Evolutionary conservation across 2,888 invertebrate genomes (phyloP).

Genomic region (Euproctis similis): DNA sequence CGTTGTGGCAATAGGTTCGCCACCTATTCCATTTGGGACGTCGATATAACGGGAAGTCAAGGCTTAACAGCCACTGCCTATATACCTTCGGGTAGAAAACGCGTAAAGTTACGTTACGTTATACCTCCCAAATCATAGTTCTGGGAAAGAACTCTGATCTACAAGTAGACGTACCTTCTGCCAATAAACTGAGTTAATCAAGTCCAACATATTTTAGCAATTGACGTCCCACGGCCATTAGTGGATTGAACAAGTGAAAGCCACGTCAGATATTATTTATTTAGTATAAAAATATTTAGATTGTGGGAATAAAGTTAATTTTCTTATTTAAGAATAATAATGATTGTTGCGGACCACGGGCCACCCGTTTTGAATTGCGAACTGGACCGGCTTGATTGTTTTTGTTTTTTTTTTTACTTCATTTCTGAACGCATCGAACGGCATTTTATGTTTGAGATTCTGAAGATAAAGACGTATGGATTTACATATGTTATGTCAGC

Average conservation of each 20-base stretch:
- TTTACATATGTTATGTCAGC: slow-evolving; percentile 74
- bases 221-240: slow-evolving; percentile 54
- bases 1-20: no score
- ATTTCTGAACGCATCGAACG: slow-evolving; percentile 53
- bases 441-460: slow-evolving; percentile 65
- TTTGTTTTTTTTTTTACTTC: slow-evolving; percentile 14
- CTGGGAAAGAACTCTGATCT: slow-evolving; percentile 49
- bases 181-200: slow-evolving; percentile 62
- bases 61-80: no score
- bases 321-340: slow-evolving; percentile 72
- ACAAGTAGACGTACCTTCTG: slow-evolving; percentile 28
- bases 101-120: no score
- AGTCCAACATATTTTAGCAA: slow-evolving; percentile 55
- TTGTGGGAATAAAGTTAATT: slow-evolving; percentile 74
- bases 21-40: no score
- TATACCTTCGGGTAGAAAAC: no score
- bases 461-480: slow-evolving; percentile 72
- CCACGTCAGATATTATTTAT: slow-evolving; percentile 28
- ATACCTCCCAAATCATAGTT: slow-evolving; percentile 28
- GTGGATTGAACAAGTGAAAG: slow-evolving; percentile 32
- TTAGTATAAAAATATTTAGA: slow-evolving; percentile 60
- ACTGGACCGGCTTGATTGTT: slow-evolving; percentile 52
- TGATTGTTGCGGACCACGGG: slow-evolving; percentile 56
- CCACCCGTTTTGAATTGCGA: slow-evolving; percentile 65
- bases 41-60: no score